These are phyloP conservation scores for Lordiphosa clarofinis DNA, from an alignment of 1,140 invertebrate species.

Conservation along the genomic window DNA sequence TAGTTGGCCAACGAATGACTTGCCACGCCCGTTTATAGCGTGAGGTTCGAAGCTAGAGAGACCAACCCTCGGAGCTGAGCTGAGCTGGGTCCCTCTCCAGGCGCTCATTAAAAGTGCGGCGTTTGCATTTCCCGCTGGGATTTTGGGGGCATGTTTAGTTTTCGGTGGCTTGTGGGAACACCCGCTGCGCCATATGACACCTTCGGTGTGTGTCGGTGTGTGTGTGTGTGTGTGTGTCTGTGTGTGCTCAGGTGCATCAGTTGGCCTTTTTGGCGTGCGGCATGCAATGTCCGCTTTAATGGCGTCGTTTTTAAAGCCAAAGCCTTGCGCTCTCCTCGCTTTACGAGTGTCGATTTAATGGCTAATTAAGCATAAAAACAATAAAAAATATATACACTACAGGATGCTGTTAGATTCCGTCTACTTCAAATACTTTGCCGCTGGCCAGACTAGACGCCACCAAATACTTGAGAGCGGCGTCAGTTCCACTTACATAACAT, in stretches of 20 bases:
- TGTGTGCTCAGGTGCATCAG: slow-evolving; percentile 62
- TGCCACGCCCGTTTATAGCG: slow-evolving; percentile 69
- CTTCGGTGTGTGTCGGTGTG: slow-evolving; percentile 19
- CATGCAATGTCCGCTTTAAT: slow-evolving; percentile 67
- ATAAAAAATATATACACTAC: slow-evolving; percentile 37
- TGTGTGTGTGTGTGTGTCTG: slow-evolving; percentile 17
- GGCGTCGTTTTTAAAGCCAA: slow-evolving; percentile 70
- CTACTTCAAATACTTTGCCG: slow-evolving; percentile 10
- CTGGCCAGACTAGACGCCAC: slow-evolving; percentile 2
- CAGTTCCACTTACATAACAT: slow-evolving; percentile 3
- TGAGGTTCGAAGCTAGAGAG: slow-evolving; percentile 17
- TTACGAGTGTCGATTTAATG: slow-evolving; percentile 72
- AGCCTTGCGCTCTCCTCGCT: slow-evolving; percentile 18
- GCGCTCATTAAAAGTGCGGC: slow-evolving; percentile 67
- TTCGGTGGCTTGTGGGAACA: slow-evolving; percentile 43
- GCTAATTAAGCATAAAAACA: slow-evolving; percentile 68
- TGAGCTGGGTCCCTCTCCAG: slow-evolving; percentile 38
- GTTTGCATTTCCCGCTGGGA: slow-evolving; percentile 73
- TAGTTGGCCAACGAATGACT: slow-evolving; percentile 42
- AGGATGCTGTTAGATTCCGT: slow-evolving; percentile 9
- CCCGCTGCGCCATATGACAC: slow-evolving; percentile 71
- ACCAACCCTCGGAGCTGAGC: not conserved
- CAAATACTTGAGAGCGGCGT: slow-evolving; percentile 5
- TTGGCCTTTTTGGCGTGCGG: slow-evolving; percentile 54
- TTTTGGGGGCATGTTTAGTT: slow-evolving; percentile 47